These are phyloP conservation scores for Mesitornis unicolor DNA, from an alignment of 2,113 vertebrate genomes.

Conservation along the genomic window DNA sequence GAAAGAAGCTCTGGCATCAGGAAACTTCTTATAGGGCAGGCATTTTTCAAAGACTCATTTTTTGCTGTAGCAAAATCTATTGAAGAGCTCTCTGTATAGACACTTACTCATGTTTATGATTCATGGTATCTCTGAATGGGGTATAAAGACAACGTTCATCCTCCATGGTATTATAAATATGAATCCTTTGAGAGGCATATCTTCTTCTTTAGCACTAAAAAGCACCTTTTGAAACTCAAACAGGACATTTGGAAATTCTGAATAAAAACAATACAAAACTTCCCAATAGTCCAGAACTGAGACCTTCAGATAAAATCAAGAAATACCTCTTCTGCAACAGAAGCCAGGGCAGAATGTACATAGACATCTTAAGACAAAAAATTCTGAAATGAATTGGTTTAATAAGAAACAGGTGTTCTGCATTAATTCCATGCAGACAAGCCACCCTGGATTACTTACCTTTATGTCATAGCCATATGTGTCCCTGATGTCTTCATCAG, in stretches of 20 bases:
- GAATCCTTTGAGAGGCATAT: neutral
- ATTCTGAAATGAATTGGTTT: neutral
- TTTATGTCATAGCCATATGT: conserved; percentile 94
- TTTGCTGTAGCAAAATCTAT: neutral
- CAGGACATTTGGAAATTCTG: neutral
- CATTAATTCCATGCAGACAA: neutral
- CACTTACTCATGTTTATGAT: neutral
- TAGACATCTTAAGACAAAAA: neutral
- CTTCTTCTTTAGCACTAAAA: neutral
- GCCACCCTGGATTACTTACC: conserved; percentile 51
- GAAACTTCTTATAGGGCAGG: neutral
- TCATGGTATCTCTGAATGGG: neutral
- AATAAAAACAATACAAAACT: neutral
- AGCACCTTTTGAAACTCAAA: neutral
- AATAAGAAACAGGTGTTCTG: neutral
- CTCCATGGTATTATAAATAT: neutral
- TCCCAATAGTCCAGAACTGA: neutral
- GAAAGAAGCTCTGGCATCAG: neutral
- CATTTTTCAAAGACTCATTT: neutral
- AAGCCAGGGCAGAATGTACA: fast-evolving
- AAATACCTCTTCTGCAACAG: neutral
- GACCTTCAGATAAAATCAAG: neutral
- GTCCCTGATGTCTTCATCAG: conserved; percentile 95
- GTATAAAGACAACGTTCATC: neutral
- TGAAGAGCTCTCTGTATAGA: neutral